Base-by-base conservation (phyloP, 2,888 invertebrate genomes). In the Uloborus plumipes region DNA sequence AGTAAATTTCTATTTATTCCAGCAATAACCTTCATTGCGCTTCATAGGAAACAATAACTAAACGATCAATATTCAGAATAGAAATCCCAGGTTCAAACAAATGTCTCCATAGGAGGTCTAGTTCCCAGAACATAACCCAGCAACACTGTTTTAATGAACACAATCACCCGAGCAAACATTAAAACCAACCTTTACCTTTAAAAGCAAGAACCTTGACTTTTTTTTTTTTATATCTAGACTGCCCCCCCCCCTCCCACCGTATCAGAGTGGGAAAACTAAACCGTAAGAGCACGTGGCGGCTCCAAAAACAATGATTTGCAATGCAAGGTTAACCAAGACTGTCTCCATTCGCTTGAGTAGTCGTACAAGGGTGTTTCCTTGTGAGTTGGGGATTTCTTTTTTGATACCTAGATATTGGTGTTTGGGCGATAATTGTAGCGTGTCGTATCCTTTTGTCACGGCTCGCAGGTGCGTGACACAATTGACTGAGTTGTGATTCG, bases 281-380 rank as follows among this genome's bases (percentile, higher is more conserved):
- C 49, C n/a, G n/a, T 18, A 20, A 66, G 26, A 66, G 39, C 39
- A 39, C 39, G 39, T 39, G 39, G 39, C 39, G 9, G 39, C 39
- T 39, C 39, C 39, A 39, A 39, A 47, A 66, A 66, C 51, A 66
- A 26, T 51, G 26, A 74, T 81, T 81, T 69, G 55, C 20, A 81
- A 81, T 81, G 80, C 80, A 75, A 81, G 74, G 80, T 70, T 81
- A 81, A 65, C 69, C 74, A 80, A 70, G 80, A 73, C 80, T 70
- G 53, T 50, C 67, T 20, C 39, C 62, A 18, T 49, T 11, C 15
- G 67, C 20, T 70, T 58, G 70, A 81, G 26, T 81, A 70, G 55
- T 39, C 74, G 70, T 69, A 70, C 65, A 75, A 74, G 80, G 80
- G 80, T 74, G 20, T 18, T 55, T 20, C 22, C n/a, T 15, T 49